Base-by-base conservation (phyloP, 2,797 vertebrate genomes). In the Loriculus beryllinus region DNA sequence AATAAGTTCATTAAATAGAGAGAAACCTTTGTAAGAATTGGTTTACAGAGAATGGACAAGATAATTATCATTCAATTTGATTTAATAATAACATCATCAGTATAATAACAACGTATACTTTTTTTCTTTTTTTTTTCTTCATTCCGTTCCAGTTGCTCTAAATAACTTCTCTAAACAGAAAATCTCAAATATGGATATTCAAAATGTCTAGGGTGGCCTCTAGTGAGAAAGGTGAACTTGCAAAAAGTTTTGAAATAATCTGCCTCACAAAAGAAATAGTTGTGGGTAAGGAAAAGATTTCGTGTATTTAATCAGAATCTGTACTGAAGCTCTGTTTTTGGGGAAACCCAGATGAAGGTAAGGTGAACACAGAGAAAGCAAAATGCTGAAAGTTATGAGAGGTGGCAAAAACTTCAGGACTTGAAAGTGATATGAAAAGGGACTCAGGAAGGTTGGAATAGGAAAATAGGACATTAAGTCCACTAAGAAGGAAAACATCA, bases 201-300 rank as follows among this genome's bases (percentile, higher is more conserved):
- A 59, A 68, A 86, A 69, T 3, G 1, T 60, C 79, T 60, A 0
- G 0, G 1, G 14, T 20, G 5, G 3, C 8, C 26, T 22, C 4
- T 39, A 51, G 18, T 42, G 12, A 76, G 25, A 68, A 70, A 72
- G 2, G 2, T 20, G 17, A 82, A 22, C 3, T 88, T 68, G 70
- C 18, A 1, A 52, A 60, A 68, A 60, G 15, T 56, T 81, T 76
- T 70, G 20, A 91, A 72, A 67, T 56, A 43, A 22, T 48, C 9
- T 81, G 67, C 40, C 40, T 84, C 2, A 3, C 4, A 29, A 25
- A 68, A 54, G 8, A 79, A 51, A 23, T 28, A 4, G 9, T 68
- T 3, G 18, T 68, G 45, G 22, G 9, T 39, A 65, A 68, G 35
- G 28, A 78, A 42, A 77, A 64, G 2, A 0, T 80, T 77, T 74